Conservation (phyloP, 2,113 vertebrate species). For the Phylloscopus trochiloides region DNA sequence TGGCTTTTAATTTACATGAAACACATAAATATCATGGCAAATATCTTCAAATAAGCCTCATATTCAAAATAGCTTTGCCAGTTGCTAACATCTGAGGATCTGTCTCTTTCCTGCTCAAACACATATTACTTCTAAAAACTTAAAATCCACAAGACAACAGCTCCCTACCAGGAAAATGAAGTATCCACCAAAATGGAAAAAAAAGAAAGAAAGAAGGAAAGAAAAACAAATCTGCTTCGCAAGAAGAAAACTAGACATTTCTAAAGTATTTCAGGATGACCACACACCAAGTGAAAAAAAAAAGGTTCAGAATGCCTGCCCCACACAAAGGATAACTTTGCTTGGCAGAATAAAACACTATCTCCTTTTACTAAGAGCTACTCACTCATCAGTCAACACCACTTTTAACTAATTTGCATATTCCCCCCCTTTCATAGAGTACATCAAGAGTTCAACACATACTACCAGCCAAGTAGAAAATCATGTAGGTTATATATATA, state of each 20-base stretch:
- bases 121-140: background rate
- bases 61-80: background rate
- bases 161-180: constrained; percentile 28
- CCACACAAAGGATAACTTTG: constrained; percentile 40
- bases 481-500: background rate
- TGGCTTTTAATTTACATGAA: background rate
- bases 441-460: constrained; percentile 27
- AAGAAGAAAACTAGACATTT: constrained; percentile 52
- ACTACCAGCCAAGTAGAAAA: constrained; percentile 15
- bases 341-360: constrained; percentile 23
- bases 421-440: constrained; percentile 21
- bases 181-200: background rate
- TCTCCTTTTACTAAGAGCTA: constrained; percentile 45
- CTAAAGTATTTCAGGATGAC: constrained; percentile 42
- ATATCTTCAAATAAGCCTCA: background rate
- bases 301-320: background rate
- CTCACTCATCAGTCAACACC: constrained; percentile 42
- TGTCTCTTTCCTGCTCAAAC: constrained; percentile 5
- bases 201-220: constrained; percentile 26
- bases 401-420: constrained; percentile 29
- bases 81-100: background rate
- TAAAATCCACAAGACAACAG: constrained; percentile 23
- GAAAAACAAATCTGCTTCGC: constrained; percentile 43
- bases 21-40: background rate
- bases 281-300: constrained; percentile 52